These are phyloP conservation scores for Aplidium turbinatum DNA, from an alignment of 23 tunicate genomes.

Conservation along the genomic window DNA sequence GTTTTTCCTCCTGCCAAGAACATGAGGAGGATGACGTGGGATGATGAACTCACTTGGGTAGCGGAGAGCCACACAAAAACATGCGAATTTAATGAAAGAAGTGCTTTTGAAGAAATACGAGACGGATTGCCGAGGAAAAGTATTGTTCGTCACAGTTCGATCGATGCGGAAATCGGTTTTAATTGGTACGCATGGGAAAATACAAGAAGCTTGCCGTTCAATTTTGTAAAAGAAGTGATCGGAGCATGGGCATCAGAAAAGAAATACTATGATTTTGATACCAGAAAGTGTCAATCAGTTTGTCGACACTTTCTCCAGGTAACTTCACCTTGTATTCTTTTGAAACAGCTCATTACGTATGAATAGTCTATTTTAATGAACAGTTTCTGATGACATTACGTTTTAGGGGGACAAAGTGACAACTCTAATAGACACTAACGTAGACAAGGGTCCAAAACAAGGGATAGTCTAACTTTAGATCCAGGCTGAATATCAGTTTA, in stretches of 20 bases:
- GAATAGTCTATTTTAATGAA: too few relatives aligned
- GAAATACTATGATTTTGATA: constrained; percentile 30
- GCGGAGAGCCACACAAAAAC: constrained; percentile 51
- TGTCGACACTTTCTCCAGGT: constrained; percentile 90
- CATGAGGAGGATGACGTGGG: constrained; percentile 75
- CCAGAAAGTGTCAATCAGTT: constrained; percentile 48
- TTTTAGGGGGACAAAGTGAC: too few relatives aligned
- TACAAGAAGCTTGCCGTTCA: constrained; percentile 36
- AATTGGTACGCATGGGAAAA: constrained; percentile 82
- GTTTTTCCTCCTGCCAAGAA: constrained; percentile 69
- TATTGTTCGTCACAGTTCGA: constrained; percentile 39
- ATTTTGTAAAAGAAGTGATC: constrained; percentile 46
- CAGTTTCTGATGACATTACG: too few relatives aligned
- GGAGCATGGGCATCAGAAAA: constrained; percentile 64
- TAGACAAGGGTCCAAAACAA: too few relatives aligned
- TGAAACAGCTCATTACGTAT: too few relatives aligned
- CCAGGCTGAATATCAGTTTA: too few relatives aligned
- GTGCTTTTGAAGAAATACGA: constrained; percentile 1
- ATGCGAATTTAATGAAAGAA: constrained; percentile 46
- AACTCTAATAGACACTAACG: too few relatives aligned
- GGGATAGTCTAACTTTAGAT: too few relatives aligned
- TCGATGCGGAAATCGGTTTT: constrained; percentile 65
- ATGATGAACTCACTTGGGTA: constrained; percentile 75
- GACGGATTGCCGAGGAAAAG: neutral
- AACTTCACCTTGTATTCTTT: neutral